Conservation (phyloP, 1,140 invertebrate genomes). For the Wiebesia pumilae region DNA sequence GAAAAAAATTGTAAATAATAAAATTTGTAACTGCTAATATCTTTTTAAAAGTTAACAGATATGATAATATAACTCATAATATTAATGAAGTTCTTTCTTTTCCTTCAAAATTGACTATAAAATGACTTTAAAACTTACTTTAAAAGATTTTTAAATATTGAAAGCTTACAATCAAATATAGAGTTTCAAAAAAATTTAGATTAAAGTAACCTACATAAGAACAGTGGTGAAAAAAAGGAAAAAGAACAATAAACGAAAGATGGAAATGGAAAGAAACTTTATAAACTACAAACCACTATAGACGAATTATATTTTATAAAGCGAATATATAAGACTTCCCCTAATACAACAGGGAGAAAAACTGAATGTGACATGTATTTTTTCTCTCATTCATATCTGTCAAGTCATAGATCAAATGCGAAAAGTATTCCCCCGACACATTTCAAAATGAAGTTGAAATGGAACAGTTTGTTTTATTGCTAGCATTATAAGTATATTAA, state of each 20-base stretch:
- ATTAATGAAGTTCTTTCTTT: no score
- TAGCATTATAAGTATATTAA: background rate
- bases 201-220: no score
- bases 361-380: background rate
- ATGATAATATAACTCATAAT: no score
- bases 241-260: background rate
- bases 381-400: background rate
- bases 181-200: no score
- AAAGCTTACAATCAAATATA: no score
- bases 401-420: constrained; percentile 7
- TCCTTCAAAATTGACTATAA: no score
- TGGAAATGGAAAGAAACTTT: background rate
- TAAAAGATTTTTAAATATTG: no score
- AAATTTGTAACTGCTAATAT: no score
- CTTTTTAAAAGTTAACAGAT: no score
- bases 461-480: constrained; percentile 15
- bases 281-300: background rate
- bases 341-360: constrained; percentile 24
- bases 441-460: constrained; percentile 41
- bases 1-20: no score
- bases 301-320: background rate
- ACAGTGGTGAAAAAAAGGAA: background rate
- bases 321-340: constrained; percentile 15
- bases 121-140: no score
- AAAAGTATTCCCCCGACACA: constrained; percentile 28